phyloP scores from a whole-genome alignment of 2,888 invertebrate species.

The Eristalis pertinax region DNA sequence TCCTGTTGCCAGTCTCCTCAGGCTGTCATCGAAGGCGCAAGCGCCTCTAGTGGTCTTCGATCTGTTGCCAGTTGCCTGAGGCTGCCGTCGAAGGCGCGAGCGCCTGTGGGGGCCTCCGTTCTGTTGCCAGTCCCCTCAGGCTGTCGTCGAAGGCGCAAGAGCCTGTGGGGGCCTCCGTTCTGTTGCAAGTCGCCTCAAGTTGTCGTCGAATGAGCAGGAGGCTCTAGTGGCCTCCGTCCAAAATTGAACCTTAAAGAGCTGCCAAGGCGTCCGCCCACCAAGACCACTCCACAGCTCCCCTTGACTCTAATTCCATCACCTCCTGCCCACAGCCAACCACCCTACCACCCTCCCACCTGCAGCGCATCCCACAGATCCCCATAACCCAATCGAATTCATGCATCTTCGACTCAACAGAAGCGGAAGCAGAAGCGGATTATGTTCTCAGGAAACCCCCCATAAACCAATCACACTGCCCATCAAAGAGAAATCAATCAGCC shows the following conservation, averaged over 20 bases:
- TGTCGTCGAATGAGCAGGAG: no score
- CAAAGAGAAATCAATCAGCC: slow-evolving; percentile 10
- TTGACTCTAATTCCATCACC: neutral
- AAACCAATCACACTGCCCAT: slow-evolving; percentile 16
- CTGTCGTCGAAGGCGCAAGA: no score
- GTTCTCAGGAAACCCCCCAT: neutral
- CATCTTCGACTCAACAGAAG: neutral
- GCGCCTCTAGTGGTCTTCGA: neutral
- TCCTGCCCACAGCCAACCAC: no score
- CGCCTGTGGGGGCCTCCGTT: no score
- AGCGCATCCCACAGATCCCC: neutral
- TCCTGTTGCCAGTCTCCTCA: neutral
- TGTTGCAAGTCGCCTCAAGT: no score
- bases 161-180: no score
- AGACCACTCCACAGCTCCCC: neutral
- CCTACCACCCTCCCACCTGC: neutral
- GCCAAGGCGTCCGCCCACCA: no score
- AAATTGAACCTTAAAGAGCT: no score
- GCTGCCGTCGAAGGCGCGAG: neutral
- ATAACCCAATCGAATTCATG: neutral
- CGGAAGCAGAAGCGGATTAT: neutral
- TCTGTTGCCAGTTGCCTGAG: neutral
- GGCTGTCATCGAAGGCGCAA: neutral
- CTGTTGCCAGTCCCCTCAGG: neutral
- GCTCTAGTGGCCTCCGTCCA: no score